Evolutionary conservation across 2,888 invertebrate species (phyloP), one percentile per base, ranked within the genome.

Genomic region (Conus canariensis): DNA sequence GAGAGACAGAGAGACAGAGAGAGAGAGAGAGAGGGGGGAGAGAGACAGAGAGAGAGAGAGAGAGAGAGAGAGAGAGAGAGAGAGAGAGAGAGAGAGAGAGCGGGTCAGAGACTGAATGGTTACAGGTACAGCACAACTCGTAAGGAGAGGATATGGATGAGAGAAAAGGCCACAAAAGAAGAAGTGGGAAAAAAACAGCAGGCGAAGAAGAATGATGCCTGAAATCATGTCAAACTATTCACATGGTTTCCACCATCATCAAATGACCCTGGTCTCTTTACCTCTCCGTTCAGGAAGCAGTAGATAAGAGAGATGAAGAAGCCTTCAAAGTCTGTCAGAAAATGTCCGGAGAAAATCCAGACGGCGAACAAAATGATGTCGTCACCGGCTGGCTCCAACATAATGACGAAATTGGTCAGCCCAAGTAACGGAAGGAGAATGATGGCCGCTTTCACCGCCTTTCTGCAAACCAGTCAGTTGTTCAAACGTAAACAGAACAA

Each of bases 221-320:
- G 45, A 45, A 45, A 45, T 2, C 45, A 45, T 45, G 45, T 45
- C 2, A 45, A 45, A 45, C 4, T 45, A 45, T 30, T 30, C 2
- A 45, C 45, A 1, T 45, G 45, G 45, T 45, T 2, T 45, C 3
- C 45, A 45, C 3, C 1, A 45, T 45, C 2, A 45, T 45, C 45
- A 45, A 2, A 45, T 4, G 45, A 45, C 4, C 1, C 45, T 45
- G 45, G 3, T 45, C 45, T 45, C 45, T 16, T 91, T 90, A 97
- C 96, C 95, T 97, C 97, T 91, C 96, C 96, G 91, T 97, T 97
- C 9, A 96, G 95, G 94, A 97, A 97, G 91, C 97, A 97, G 93
- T 97, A 97, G 64, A 97, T 95, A 70, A 97, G 94, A 22, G 97
- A 95, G 80, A 97, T 96, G 95, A 97, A 96, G 91, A 97, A 95